Base-by-base conservation (phyloP, 64 coral and sea anemone genomes). In the Exaiptasia diaphana region DNA sequence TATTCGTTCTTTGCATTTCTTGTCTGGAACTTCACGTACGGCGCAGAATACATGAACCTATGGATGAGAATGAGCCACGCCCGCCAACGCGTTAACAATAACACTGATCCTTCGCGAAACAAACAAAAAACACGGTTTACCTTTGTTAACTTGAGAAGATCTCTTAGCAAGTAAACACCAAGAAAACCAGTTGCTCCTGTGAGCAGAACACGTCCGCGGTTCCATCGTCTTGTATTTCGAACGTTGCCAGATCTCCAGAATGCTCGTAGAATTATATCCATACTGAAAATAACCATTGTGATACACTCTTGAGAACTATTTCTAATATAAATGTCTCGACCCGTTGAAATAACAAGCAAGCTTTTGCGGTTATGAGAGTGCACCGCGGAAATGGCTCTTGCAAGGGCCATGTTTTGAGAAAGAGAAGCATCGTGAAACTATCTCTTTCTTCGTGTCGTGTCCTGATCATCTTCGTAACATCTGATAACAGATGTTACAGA, bases 191-290 rank as follows among this genome's bases (percentile, higher is more conserved):
- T 94, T 27, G 86, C 79, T 24, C 91, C 91, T 32, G 91, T 94
- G 15, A 94, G 43, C 33, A 94, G 52, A 2, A 94, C 74, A 46
- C 91, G 86, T 3, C 91, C 91, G 30, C 91, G 81, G 28, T 79
- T 94, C 91, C 91, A 94, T 37, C 91, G 78, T 7, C 91, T 78
- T 73, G 57, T 85, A 54, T 94, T 94, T 44, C 82, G 83, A 46
- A 94, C 89, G 78, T 94, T 94, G 21, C 85, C 91, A 56, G 86
- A 89, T 24, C 91, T 86, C 91, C 91, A 94, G 40, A 94, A 94
- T 12, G 91, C 91, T 78, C 91, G 74, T 34, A 94, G 74, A 53
- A 94, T 94, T 30, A 94, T 94, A 17, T 94, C 91, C 91, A 94
- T 94, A 36, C 91, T 94, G 65, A 26, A 39, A 76, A 52, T 18